Evolutionary conservation across 2,888 invertebrate species (phyloP).

Genomic region (Diplazon laetatorius): DNA sequence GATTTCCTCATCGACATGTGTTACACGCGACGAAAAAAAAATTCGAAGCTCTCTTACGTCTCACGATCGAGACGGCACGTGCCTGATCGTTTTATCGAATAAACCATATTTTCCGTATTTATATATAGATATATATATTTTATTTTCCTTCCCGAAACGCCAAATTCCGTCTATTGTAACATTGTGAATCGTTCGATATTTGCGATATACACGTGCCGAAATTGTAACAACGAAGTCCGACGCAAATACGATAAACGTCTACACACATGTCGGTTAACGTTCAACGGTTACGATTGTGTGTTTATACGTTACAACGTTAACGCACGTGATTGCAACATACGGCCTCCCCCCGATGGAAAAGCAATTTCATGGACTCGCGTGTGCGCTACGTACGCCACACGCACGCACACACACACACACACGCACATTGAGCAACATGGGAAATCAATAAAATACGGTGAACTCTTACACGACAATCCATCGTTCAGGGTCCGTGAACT

Average conservation of each 20-base stretch:
- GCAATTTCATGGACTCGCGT: constrained; percentile 26
- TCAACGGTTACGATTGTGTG: constrained; percentile 30
- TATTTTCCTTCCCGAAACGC: no score
- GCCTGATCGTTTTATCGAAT: no score
- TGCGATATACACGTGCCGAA: neutral
- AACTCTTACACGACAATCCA: constrained; percentile 15
- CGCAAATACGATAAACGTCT: constrained; percentile 3
- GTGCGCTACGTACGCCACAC: no score
- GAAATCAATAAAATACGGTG: constrained; percentile 52
- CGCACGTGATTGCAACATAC: constrained; percentile 6
- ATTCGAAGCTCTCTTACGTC: no score
- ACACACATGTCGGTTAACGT: neutral
- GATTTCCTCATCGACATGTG: no score
- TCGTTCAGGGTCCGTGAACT: constrained; percentile 22
- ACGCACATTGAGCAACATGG: constrained; percentile 45
- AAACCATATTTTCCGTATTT: no score
- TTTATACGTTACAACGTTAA: constrained; percentile 28
- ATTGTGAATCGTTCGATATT: constrained; percentile 4
- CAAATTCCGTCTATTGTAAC: constrained; percentile 16
- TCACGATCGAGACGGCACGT: no score
- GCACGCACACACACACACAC: no score
- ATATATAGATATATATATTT: no score
- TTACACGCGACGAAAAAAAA: no score
- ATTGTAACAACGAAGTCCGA: neutral
- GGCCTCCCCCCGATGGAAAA: neutral